These are phyloP conservation scores for Diachrysia chrysitis DNA, from an alignment of 2,888 invertebrate species.

Conservation along the genomic window DNA sequence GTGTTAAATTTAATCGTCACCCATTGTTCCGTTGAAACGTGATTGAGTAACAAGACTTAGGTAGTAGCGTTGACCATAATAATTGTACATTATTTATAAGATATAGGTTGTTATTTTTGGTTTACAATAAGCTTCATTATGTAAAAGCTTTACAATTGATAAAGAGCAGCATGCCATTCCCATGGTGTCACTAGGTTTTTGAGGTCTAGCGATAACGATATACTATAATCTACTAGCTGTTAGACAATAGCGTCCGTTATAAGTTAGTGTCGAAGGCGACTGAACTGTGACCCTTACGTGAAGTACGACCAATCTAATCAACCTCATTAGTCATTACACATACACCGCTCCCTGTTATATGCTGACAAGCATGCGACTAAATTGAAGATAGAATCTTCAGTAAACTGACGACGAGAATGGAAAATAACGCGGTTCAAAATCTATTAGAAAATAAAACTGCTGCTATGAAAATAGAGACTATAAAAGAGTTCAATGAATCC, in stretches of 20 bases:
- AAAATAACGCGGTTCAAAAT: slow-evolving; percentile 25
- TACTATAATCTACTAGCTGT: slow-evolving; percentile 42
- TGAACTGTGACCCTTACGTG: slow-evolving; percentile 69
- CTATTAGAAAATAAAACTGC: slow-evolving; percentile 36
- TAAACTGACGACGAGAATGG: slow-evolving; percentile 11
- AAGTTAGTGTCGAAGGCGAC: slow-evolving; percentile 60
- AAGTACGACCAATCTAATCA: slow-evolving; percentile 71
- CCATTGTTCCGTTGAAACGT: slow-evolving; percentile 54
- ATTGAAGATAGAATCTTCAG: slow-evolving; percentile 6
- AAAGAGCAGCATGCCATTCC: slow-evolving; percentile 44
- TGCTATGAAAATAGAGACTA: slow-evolving; percentile 48
- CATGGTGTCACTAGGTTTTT: slow-evolving; percentile 47
- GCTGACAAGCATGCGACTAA: slow-evolving; percentile 56
- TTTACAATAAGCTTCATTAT: slow-evolving; percentile 18
- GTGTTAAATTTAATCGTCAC: slow-evolving; percentile 45
- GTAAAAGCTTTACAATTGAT: slow-evolving; percentile 27
- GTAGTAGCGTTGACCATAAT: slow-evolving; percentile 49
- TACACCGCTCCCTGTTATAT: slow-evolving; percentile 54
- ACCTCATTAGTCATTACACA: slow-evolving; percentile 69
- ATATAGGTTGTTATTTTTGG: slow-evolving; percentile 16
- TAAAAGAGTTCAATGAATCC: slow-evolving; percentile 65
- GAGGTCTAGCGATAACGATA: slow-evolving; percentile 38
- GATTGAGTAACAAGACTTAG: slow-evolving; percentile 52
- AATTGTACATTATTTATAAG: slow-evolving; percentile 32
- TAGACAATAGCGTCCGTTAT: slow-evolving; percentile 55